Percentiles rank a stretch among this genome's conserved stretches.
These are phyloP conservation scores for Rhodophaea formosa DNA, from an alignment of 2,888 invertebrate species.

Conservation along the genomic window DNA sequence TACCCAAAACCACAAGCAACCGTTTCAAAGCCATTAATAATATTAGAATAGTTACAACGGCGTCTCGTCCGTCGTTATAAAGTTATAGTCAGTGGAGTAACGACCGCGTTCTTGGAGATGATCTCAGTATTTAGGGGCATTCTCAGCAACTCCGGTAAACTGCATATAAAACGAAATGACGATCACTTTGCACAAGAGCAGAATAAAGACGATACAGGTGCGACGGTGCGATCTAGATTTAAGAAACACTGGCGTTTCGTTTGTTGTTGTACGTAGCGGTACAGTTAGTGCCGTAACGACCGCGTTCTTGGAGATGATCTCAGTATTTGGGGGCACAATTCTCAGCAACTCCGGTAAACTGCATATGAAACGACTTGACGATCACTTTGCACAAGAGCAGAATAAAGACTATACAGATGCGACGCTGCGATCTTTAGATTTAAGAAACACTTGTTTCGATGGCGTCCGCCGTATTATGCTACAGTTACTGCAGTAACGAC, in stretches of 20 bases:
- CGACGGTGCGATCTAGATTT: too few relatives aligned
- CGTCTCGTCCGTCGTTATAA: conserved; percentile 8
- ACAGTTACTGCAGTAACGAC: too few relatives aligned
- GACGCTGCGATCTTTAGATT: too few relatives aligned
- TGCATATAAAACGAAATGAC: conserved; percentile 12
- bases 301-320: background rate
- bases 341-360: background rate
- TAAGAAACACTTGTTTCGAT: too few relatives aligned
- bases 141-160: conserved; percentile 1
- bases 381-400: background rate
- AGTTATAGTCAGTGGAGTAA: conserved; percentile 12
- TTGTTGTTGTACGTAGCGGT: conserved; percentile 4
- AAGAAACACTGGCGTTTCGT: background rate
- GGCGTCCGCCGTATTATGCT: too few relatives aligned
- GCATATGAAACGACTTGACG: conserved; percentile 12
- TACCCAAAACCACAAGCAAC: background rate
- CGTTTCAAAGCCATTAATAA: background rate
- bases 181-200: background rate
- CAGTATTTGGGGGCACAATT: background rate
- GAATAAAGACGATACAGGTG: too few relatives aligned
- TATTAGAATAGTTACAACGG: background rate
- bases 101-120: conserved; percentile 3
- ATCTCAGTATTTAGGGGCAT: background rate
- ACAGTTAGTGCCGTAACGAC: conserved; percentile 6
- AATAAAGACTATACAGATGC: too few relatives aligned